Base-by-base conservation (phyloP, 2,797 vertebrate genomes). In the Hyperoplus immaculatus region DNA sequence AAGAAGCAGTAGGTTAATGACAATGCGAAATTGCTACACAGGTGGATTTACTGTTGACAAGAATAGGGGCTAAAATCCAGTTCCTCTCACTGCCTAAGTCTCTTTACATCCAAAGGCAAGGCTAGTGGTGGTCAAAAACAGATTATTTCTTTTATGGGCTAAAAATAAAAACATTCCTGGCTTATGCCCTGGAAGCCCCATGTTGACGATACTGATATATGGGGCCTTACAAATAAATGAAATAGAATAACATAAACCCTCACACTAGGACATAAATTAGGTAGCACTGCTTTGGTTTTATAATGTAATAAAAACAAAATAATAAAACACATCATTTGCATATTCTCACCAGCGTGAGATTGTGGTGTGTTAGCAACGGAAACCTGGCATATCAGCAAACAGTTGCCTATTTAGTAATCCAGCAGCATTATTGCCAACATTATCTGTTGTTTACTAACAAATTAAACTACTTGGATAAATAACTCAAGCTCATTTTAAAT, bases 401-500 rank as follows among this genome's bases (percentile, higher is more conserved):
- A 21, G 64, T 21, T 13, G 49, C 49, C 47, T 64, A 1, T 64
- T 64, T 51, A 11, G 11, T 11, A 29, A n/a, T n/a, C 15, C 46
- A 39, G 14, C 29, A 64, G 38, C 29, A 53, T 21, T 14, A 6
- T 0, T 11, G 39, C 14, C 3, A 43, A 45, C 16, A 61, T 45
- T 29, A 8, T 2, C 13, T 14, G 42, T 36, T 11, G 45, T 47
- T 29, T 29, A 29, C 47, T 39, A 69, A 60, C 55, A 46, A 29
- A 29, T 72, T 36, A 15, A 53, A 46, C 8, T 45, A 47, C n/a
- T 47, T 55, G 41, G 8, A 5, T 63, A 49, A 53, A 76, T 6
- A 39, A 76, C 58, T 36, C 50, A 39, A 46, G 2, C 42, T 63
- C 10, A 18, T 29, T 57, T 36, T 39, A 14, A 74, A 62, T 46